A percentile compares a stretch with the other conserved stretches of the same genome.
These are phyloP conservation scores for Natrix natrix DNA, from an alignment of 2,797 vertebrate genomes.

Conservation along the genomic window DNA sequence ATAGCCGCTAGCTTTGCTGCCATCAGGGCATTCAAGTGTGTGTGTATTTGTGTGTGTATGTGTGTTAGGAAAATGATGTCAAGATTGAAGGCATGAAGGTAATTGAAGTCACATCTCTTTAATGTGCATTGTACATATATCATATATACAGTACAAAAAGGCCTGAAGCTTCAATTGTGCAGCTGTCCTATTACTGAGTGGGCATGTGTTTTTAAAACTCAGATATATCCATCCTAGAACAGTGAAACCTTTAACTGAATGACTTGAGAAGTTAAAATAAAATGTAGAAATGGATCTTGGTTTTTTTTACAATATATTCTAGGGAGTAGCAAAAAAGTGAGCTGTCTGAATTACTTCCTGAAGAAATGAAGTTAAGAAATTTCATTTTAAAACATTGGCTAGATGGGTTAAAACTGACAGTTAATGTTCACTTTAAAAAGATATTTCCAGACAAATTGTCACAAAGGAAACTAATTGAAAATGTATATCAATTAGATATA, in stretches of 20 bases:
- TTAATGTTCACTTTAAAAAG: not conserved
- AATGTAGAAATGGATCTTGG: not conserved
- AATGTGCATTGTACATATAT: not conserved
- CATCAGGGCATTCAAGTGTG: not conserved
- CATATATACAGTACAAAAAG: not conserved
- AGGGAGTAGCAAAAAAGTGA: not conserved
- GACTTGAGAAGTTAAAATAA: not conserved
- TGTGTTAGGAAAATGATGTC: not conserved
- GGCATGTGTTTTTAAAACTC: not conserved
- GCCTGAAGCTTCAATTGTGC: not conserved
- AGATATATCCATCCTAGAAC: not conserved
- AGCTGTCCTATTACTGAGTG: not conserved
- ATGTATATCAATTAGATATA: not conserved
- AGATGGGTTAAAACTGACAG: not conserved
- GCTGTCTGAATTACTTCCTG: not conserved
- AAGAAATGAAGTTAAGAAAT: not conserved
- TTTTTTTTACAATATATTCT: not conserved
- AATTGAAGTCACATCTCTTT: not conserved
- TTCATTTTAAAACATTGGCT: not conserved
- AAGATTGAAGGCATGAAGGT: not conserved
- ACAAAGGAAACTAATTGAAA: not conserved
- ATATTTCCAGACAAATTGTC: not conserved
- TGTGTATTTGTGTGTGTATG: not conserved
- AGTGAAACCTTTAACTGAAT: not conserved
- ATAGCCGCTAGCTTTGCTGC: not conserved